phyloP scores from a whole-genome alignment of 2,113 vertebrate species.

The Bambusicola thoracicus region DNA sequence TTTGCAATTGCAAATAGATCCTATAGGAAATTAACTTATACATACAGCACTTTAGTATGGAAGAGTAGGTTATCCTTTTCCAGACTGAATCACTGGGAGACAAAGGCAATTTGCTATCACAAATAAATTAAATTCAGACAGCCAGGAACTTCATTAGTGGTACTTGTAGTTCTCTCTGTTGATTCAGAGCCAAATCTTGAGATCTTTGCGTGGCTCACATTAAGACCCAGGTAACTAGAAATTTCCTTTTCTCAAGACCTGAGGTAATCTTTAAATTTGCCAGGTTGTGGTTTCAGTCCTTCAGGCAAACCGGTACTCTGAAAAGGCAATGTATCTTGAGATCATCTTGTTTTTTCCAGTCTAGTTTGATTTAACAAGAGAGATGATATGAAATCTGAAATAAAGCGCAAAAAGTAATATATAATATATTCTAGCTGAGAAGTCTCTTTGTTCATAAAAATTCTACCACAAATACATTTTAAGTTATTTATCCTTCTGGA shows the following conservation, averaged over 20 bases:
- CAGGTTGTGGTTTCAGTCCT: neutral
- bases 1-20: neutral
- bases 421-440: neutral
- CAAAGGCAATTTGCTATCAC: neutral
- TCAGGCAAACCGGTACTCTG: neutral
- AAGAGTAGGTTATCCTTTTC: neutral
- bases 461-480: neutral
- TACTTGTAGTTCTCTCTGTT: conserved; percentile 3
- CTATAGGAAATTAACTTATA: neutral
- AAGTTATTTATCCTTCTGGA: neutral
- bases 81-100: neutral
- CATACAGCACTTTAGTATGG: neutral
- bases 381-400: neutral
- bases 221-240: neutral
- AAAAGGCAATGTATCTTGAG: neutral
- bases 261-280: neutral
- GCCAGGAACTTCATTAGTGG: conserved; percentile 3
- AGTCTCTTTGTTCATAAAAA: neutral
- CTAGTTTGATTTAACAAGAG: neutral
- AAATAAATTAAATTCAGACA: conserved; percentile 8
- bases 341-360: neutral
- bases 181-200: neutral
- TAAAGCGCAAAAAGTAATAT: neutral
- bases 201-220: neutral
- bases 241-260: neutral